These are phyloP conservation scores for Calliphora vomitoria DNA, from an alignment of 2,888 invertebrate genomes.

Conservation along the genomic window DNA sequence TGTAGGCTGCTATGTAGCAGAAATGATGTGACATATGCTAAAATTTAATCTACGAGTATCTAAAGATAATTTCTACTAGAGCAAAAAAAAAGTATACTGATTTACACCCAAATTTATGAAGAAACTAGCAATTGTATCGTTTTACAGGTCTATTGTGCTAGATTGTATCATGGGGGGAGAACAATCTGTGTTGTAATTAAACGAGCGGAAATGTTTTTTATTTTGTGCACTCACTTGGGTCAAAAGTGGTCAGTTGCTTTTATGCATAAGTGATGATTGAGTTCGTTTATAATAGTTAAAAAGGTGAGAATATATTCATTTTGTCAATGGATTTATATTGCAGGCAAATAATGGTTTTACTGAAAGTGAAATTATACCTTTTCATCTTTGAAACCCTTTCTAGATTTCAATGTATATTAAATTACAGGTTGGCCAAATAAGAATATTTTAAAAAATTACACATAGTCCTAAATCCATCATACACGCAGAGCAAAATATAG, in stretches of 20 bases:
- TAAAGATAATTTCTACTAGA: background rate
- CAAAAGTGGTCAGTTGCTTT: background rate
- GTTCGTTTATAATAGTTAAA: too few species aligned
- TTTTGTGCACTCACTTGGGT: background rate
- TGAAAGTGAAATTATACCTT: too few species aligned
- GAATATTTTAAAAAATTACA: too few species aligned
- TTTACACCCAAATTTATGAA: constrained; percentile 40
- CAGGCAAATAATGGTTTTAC: too few species aligned
- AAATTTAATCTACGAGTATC: constrained; percentile 9
- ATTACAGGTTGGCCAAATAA: too few species aligned
- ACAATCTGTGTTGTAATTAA: constrained; percentile 38
- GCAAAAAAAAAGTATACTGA: constrained; percentile 19
- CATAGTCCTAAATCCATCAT: too few species aligned
- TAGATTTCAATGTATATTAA: too few species aligned
- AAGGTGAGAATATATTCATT: too few species aligned
- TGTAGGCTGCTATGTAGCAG: constrained; percentile 20
- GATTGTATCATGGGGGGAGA: constrained; percentile 5
- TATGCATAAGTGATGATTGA: background rate
- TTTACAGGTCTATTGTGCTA: constrained; percentile 20
- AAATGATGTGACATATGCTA: constrained; percentile 26
- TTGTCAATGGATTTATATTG: too few species aligned
- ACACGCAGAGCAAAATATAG: too few species aligned
- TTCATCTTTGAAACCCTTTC: too few species aligned
- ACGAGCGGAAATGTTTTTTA: constrained; percentile 27
- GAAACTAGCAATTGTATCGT: constrained; percentile 41